Percentiles rank a stretch among this genome's conserved stretches.
These are phyloP conservation scores for Caenorhabditis japonica DNA, from an alignment of 2,888 invertebrate species.

Conservation along the genomic window DNA sequence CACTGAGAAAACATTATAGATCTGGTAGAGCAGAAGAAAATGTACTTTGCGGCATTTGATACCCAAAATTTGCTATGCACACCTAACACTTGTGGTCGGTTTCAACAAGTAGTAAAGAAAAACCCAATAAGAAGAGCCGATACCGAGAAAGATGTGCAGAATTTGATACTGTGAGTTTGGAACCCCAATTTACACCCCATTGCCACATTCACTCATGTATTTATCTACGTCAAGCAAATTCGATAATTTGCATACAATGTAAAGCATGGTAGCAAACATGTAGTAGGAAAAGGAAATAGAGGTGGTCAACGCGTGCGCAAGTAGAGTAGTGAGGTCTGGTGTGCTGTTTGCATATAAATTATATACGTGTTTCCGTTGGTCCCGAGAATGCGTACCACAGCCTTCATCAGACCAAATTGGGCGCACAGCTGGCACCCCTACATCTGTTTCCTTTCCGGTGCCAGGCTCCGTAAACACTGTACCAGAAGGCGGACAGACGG, in stretches of 20 bases:
- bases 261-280: slow-evolving; percentile 48
- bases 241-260: slow-evolving; percentile 55
- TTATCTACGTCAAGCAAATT: slow-evolving; percentile 33
- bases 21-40: slow-evolving; percentile 44
- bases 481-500: slow-evolving; percentile 43
- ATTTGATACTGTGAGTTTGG: slow-evolving; percentile 39
- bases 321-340: slow-evolving; percentile 8
- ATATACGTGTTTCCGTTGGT: slow-evolving; percentile 57
- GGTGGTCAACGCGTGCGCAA: slow-evolving; percentile 6
- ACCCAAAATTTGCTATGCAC: slow-evolving; percentile 50
- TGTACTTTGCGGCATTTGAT: slow-evolving; percentile 54
- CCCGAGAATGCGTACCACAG: slow-evolving; percentile 30
- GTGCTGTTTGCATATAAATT: slow-evolving; percentile 58
- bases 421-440: slow-evolving; percentile 50
- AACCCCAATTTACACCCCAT: not conserved
- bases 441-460: slow-evolving; percentile 51
- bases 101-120: slow-evolving; percentile 31
- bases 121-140: slow-evolving; percentile 40
- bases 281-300: slow-evolving; percentile 28
- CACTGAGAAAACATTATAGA: slow-evolving; percentile 27
- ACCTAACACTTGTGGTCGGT: slow-evolving; percentile 36
- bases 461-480: slow-evolving; percentile 43
- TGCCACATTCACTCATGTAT: slow-evolving; percentile 18
- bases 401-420: slow-evolving; percentile 17
- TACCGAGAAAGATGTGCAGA: slow-evolving; percentile 23